phyloP scores from a whole-genome alignment of 2,113 vertebrate genomes.

The Empidonax alnorum region DNA sequence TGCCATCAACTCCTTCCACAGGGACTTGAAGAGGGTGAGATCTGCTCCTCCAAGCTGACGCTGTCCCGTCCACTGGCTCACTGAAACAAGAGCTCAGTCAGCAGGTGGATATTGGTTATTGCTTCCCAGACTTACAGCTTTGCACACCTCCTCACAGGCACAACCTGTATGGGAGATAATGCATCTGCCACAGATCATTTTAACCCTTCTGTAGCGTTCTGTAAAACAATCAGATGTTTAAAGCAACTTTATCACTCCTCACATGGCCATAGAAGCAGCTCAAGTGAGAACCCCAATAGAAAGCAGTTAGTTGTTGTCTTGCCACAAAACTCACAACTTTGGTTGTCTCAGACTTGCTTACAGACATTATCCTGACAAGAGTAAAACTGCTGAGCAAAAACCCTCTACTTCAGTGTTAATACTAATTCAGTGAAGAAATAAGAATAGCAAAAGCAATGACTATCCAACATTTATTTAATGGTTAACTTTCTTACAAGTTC shows the following conservation, averaged over 20 bases:
- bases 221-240: background rate
- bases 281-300: background rate
- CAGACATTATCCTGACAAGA: background rate
- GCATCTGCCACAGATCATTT: background rate
- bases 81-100: background rate
- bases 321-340: background rate
- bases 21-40: background rate
- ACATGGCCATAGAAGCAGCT: background rate
- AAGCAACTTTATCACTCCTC: background rate
- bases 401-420: background rate
- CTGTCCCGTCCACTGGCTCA: accelerated
- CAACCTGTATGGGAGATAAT: accelerated
- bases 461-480: background rate
- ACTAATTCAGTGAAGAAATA: background rate
- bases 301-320: background rate
- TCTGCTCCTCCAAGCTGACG: background rate
- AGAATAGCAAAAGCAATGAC: background rate
- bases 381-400: background rate
- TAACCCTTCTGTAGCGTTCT: accelerated
- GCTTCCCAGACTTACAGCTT: accelerated
- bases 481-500: background rate
- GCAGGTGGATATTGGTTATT: accelerated
- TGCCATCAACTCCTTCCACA: background rate
- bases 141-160: background rate
- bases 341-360: background rate